Evolutionary conservation across 2,797 vertebrate species (phyloP).

Genomic region (Vespertilio murinus): DNA sequence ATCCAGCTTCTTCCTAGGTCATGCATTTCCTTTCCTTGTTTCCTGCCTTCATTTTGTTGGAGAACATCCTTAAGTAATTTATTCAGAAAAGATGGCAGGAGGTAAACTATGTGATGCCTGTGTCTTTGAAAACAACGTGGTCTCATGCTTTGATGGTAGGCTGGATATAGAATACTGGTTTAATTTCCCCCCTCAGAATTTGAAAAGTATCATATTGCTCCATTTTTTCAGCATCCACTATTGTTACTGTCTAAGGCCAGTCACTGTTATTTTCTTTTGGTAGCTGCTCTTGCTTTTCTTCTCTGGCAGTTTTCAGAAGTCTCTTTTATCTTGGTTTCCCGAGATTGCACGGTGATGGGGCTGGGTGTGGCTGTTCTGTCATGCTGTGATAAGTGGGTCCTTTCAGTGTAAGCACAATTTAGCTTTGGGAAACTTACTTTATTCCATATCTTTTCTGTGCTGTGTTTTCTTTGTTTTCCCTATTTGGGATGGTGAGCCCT

Average conservation of each 20-base stretch:
- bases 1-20: neutral
- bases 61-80: conserved; percentile 12
- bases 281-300: neutral
- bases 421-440: neutral
- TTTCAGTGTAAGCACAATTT: neutral
- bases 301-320: neutral
- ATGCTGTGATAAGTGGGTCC: neutral
- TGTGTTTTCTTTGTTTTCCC: neutral
- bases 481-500: neutral
- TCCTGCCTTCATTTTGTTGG: conserved; percentile 19
- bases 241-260: neutral
- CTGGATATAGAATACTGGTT: conserved; percentile 4
- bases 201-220: neutral
- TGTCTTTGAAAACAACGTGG: neutral
- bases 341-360: neutral
- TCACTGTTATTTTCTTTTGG: neutral
- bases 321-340: neutral
- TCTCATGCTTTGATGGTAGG: neutral
- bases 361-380: neutral
- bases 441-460: neutral
- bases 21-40: neutral
- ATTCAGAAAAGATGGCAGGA: conserved; percentile 10
- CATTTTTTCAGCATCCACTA: neutral
- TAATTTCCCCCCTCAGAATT: neutral
- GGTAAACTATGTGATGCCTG: neutral